Percentiles rank a stretch among this genome's conserved stretches.
Evolutionary conservation across 2,797 vertebrate genomes (phyloP).

Genomic region (Picus viridis): DNA sequence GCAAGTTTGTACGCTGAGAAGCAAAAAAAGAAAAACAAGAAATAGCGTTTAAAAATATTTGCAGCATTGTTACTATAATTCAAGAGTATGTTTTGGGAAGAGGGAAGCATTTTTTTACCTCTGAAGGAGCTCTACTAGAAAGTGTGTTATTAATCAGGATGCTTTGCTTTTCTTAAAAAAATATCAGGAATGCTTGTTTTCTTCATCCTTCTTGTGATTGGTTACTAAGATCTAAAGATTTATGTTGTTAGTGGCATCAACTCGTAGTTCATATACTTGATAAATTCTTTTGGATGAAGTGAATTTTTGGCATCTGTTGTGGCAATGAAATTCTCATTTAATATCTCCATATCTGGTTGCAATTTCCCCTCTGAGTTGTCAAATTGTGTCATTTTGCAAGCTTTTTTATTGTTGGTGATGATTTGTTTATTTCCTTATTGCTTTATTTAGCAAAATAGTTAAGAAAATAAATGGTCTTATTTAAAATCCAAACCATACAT

Average conservation of each 20-base stretch:
- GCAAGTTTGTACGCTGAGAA: neutral
- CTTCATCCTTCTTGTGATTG: conserved; percentile 52
- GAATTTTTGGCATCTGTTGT: conserved; percentile 14
- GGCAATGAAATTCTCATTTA: conserved; percentile 7
- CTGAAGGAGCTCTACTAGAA: conserved; percentile 61
- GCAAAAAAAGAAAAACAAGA: conserved; percentile 8
- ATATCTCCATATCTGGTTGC: neutral
- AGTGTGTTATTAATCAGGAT: conserved; percentile 63
- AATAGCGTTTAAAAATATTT: neutral
- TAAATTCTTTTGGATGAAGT: conserved; percentile 2
- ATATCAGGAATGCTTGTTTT: conserved; percentile 64
- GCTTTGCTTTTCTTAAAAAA: conserved; percentile 39
- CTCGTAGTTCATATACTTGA: conserved; percentile 19
- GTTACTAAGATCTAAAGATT: conserved; percentile 20
- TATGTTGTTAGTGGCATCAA: neutral
- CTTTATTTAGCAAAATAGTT: conserved; percentile 38
- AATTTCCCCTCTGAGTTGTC: neutral
- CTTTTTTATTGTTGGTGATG: neutral
- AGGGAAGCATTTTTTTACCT: neutral
- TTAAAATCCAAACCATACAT: neutral
- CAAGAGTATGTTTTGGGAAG: neutral
- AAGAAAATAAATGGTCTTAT: neutral
- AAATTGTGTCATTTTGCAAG: neutral
- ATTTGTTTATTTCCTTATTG: neutral
- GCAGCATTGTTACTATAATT: conserved; percentile 51